Evolutionary conservation across 2,797 vertebrate genomes (phyloP).

Genomic region (Bradypodion ventrale): DNA sequence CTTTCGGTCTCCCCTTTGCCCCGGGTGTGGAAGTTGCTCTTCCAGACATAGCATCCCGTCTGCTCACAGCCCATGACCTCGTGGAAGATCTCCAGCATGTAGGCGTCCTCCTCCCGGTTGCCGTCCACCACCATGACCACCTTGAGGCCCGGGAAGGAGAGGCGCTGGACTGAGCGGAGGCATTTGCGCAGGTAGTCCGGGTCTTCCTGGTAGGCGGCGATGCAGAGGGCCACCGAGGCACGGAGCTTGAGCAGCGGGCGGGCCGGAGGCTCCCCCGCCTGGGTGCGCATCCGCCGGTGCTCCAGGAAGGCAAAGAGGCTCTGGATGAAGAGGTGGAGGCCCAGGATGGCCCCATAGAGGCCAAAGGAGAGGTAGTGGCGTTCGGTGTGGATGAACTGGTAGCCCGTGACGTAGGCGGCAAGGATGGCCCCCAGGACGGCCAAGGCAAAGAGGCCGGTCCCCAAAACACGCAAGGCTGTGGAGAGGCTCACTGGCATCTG

Average conservation of each 20-base stretch:
- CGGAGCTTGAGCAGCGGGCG: conserved; percentile 74
- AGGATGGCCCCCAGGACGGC: conserved; percentile 93
- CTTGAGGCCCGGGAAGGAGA: conserved; percentile 91
- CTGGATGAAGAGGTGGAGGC: conserved; percentile 93
- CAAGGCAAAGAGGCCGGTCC: conserved; percentile 93
- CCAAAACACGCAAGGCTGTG: conserved; percentile 86
- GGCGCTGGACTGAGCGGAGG: conserved; percentile 86
- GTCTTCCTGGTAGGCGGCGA: conserved; percentile 96
- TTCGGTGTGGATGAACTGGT: conserved; percentile 98
- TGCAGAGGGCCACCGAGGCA: conserved; percentile 89
- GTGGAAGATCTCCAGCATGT: conserved; percentile 98
- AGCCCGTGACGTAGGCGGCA: conserved; percentile 94
- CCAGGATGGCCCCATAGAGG: conserved; percentile 95
- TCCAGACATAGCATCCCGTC: conserved; percentile 88
- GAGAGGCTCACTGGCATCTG: conserved; percentile 24
- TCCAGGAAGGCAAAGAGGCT: conserved; percentile 97
- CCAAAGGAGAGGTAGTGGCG: conserved; percentile 98
- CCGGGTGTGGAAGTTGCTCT: conserved; percentile 87
- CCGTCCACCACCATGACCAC: conserved; percentile 98
- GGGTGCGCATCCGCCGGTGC: conserved; percentile 90
- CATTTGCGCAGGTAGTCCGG: conserved; percentile 96
- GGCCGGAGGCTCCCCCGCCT: conserved; percentile 56
- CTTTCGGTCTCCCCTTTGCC: conserved; percentile 79
- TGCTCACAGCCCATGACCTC: conserved; percentile 90
- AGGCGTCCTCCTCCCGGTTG: conserved; percentile 89